Evolutionary conservation across 2,888 invertebrate genomes (phyloP).

Genomic region (Molorchus minor): DNA sequence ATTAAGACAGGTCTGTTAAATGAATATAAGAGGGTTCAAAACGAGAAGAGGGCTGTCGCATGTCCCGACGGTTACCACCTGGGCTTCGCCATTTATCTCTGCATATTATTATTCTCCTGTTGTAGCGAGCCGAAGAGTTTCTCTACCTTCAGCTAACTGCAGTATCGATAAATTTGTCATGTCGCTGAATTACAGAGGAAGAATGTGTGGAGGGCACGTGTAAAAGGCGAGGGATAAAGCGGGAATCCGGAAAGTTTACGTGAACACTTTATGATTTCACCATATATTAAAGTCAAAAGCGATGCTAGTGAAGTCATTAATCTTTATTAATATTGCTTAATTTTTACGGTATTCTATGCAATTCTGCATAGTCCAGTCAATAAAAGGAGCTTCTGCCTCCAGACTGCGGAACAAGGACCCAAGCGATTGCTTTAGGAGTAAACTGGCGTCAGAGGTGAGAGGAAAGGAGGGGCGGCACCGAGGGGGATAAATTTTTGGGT

Average conservation of each 20-base stretch:
- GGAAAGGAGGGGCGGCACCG: too few species aligned
- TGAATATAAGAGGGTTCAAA: slow-evolving; percentile 32
- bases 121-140: slow-evolving; percentile 33
- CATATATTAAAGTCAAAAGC: too few species aligned
- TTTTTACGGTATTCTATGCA: too few species aligned
- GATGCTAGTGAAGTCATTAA: too few species aligned
- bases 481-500: too few species aligned
- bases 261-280: slow-evolving; percentile 33
- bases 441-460: too few species aligned
- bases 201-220: slow-evolving; percentile 48
- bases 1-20: slow-evolving; percentile 31
- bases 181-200: slow-evolving; percentile 49
- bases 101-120: slow-evolving; percentile 47
- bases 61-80: slow-evolving; percentile 51
- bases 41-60: slow-evolving; percentile 30
- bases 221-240: slow-evolving; percentile 36
- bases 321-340: too few species aligned
- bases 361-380: too few species aligned
- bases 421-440: too few species aligned
- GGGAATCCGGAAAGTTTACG: slow-evolving; percentile 46
- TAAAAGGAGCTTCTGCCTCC: too few species aligned
- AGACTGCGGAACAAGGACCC: too few species aligned
- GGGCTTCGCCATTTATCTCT: slow-evolving; percentile 50
- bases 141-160: slow-evolving; percentile 31
- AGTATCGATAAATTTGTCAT: slow-evolving; percentile 51